Base-by-base conservation (phyloP, 2,113 vertebrate species). In the Nettapus auritus region DNA sequence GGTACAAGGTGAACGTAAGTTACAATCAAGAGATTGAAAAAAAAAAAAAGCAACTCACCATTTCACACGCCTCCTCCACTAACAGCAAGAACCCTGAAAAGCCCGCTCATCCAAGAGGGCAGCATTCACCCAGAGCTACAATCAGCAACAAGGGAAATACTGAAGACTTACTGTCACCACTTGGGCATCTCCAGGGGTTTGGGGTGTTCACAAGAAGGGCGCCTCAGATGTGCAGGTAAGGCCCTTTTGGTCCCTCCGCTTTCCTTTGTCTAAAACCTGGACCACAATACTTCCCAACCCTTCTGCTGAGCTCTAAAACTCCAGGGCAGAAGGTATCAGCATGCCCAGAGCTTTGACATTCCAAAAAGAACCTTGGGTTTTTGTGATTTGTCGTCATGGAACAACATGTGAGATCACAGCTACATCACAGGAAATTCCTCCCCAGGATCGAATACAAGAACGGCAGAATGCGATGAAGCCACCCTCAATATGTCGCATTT, bases 71-170 rank as follows among this genome's bases (percentile, higher is more conserved):
- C 15, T 59, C 23, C 18, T 48, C 48, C 34, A 5, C 29, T 25
- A 50, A 66, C 12, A 53, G 22, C 8, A 70, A 38, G 10, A 86
- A 15, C 9, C 44, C 25, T n/a, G 48, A 57, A 33, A 66, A 46
- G 46, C 6, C 8, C 1, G 18, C 6, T 33, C 0, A 0, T 17
- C n/a, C 53, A 70, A 42, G 17, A 33, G 3, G 13, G 10, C 23
- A 86, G 33, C 29, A 36, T 50, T 68, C 23, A 80, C 9, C 3
- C 29, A 66, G 76, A 71, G 48, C 25, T 68, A 19, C 28, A 22
- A 87, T 6, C 15, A 76, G 23, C 29, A 79, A 8, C 69, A 73
- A 60, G 33, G 16, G 28, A 87, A 83, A 0, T 0, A 20, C 42
- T 57, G 36, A 82, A 55, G 84, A 13, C 13, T 67, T 36, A 3